These are phyloP conservation scores for Troilus luridus DNA, from an alignment of 2,888 invertebrate species.

Conservation along the genomic window DNA sequence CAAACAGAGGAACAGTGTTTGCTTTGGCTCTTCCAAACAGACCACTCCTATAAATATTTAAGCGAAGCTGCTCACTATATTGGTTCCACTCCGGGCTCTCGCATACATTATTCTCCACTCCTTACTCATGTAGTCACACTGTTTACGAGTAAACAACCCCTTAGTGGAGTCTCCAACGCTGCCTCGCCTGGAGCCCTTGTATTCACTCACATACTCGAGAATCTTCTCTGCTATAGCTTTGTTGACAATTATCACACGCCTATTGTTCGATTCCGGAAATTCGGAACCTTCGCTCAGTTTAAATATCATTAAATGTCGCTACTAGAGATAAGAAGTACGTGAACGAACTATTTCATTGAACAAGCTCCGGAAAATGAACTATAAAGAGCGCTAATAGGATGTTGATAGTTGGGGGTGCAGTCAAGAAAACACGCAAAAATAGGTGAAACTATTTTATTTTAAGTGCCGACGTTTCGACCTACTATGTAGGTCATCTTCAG, in stretches of 20 bases:
- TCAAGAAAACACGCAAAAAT: no score
- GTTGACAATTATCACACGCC: background rate
- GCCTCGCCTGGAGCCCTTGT: background rate
- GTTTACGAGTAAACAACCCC: slow-evolving; percentile 40
- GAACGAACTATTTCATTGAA: no score
- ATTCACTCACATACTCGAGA: background rate
- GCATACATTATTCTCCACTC: slow-evolving; percentile 42
- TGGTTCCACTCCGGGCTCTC: slow-evolving; percentile 36
- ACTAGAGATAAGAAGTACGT: no score
- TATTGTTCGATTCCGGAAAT: background rate
- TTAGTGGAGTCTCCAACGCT: background rate
- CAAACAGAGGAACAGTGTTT: slow-evolving; percentile 47
- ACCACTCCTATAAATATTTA: slow-evolving; percentile 49
- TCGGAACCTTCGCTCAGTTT: background rate
- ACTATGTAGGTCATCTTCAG: no score
- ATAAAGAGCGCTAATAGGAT: no score
- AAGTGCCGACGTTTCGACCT: no score
- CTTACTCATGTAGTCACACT: slow-evolving; percentile 6
- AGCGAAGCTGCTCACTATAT: slow-evolving; percentile 47
- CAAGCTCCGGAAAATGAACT: no score
- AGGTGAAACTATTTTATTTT: no score
- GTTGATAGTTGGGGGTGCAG: no score
- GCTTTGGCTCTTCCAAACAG: slow-evolving; percentile 50
- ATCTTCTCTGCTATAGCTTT: background rate
- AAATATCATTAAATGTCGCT: background rate